These are phyloP conservation scores for Aleiodes sp. DNA, from an alignment of 1,140 invertebrate genomes.

Conservation along the genomic window DNA sequence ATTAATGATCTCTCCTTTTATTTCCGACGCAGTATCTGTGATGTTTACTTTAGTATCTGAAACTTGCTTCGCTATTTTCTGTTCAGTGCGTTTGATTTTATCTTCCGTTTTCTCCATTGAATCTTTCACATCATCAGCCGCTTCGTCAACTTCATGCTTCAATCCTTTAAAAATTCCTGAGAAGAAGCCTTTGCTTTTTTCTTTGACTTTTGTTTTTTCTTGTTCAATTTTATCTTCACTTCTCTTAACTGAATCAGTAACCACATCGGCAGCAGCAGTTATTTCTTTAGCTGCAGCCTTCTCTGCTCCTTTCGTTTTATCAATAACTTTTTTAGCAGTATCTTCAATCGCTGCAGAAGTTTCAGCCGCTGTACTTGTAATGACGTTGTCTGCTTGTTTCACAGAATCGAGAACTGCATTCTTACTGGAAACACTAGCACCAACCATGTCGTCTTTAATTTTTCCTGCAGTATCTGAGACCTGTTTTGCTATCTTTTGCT, in stretches of 20 bases:
- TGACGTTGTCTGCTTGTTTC: not conserved
- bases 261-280: not conserved
- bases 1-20: not conserved
- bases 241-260: not conserved
- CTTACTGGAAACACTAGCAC: not conserved
- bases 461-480: not conserved
- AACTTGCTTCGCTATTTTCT: conserved; percentile 23
- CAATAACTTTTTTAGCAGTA: not conserved
- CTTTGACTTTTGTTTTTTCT: conserved; percentile 37
- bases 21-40: not conserved
- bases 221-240: conserved; percentile 43
- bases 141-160: conserved; percentile 45
- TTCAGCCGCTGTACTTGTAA: not conserved
- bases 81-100: not conserved
- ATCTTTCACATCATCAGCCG: conserved; percentile 36
- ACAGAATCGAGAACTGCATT: not conserved
- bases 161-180: conserved; percentile 43
- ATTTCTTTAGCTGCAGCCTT: conserved; percentile 17
- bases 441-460: not conserved
- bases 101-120: not conserved
- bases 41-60: not conserved
- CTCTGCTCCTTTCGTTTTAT: not conserved
- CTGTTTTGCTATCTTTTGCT: conserved; percentile 4
- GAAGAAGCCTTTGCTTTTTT: conserved; percentile 29
- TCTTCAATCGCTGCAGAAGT: not conserved